A percentile compares a stretch with the other conserved stretches of the same genome.
These are phyloP conservation scores for Anguilla marmorata DNA, from an alignment of 2,797 vertebrate species.

Conservation along the genomic window DNA sequence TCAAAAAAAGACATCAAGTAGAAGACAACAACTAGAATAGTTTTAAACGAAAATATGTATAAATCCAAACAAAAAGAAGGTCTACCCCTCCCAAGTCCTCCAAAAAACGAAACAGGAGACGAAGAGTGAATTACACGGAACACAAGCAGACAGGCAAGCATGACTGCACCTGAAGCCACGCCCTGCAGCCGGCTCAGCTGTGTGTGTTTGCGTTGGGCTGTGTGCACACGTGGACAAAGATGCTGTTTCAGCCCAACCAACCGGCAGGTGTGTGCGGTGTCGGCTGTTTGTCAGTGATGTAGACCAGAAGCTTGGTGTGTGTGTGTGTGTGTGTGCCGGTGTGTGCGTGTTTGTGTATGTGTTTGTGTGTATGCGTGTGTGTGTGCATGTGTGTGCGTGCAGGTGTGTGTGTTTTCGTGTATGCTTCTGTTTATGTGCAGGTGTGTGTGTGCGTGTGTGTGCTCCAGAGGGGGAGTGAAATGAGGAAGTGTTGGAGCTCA, in stretches of 20 bases:
- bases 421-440: no score
- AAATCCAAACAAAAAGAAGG: slow-evolving; percentile 16
- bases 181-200: not conserved
- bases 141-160: not conserved
- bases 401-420: no score
- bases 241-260: not conserved
- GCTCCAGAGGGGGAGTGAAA: not conserved
- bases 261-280: not conserved
- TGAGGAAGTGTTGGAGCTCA: not conserved
- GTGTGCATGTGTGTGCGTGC: not conserved
- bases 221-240: not conserved
- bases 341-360: not conserved
- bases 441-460: not conserved
- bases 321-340: not conserved
- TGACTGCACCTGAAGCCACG: not conserved
- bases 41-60: not conserved
- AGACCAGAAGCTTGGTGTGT: not conserved
- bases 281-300: not conserved
- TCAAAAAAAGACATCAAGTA: slow-evolving; percentile 15
- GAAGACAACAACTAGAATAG: not conserved
- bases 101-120: not conserved
- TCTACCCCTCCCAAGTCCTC: not conserved
- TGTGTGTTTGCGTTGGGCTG: not conserved
- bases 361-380: not conserved
- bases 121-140: not conserved